Conservation (phyloP, 2,888 invertebrate species). For the Microplitis deprimator region DNA sequence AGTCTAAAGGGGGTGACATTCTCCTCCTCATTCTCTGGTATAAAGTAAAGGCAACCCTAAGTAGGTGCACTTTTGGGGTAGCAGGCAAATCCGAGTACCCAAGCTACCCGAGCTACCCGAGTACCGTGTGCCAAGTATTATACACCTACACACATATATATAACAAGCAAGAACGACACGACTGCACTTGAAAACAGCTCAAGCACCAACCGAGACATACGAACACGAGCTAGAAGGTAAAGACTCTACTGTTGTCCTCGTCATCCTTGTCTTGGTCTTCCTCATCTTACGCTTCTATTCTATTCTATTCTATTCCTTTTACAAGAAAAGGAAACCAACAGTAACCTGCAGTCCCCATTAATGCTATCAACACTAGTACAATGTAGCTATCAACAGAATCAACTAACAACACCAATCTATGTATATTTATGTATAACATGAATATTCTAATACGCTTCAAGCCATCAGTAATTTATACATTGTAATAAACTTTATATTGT, state of each 20-base stretch:
- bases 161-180: background rate
- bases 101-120: background rate
- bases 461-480: conserved; percentile 36
- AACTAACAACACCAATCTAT: too few relatives aligned
- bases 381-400: too few relatives aligned
- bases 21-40: background rate
- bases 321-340: conserved; percentile 16
- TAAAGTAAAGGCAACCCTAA: conserved; percentile 13
- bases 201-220: conserved; percentile 41
- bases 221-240: background rate
- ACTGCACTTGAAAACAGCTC: conserved; percentile 38
- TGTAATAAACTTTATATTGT: conserved; percentile 26
- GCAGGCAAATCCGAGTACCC: conserved; percentile 30
- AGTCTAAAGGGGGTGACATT: background rate
- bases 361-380: background rate
- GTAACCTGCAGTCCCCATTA: background rate
- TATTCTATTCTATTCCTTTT: conserved; percentile 33
- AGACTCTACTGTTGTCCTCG: conserved; percentile 13
- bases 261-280: background rate
- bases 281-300: background rate
- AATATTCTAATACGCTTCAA: conserved; percentile 39
- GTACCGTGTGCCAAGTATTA: background rate
- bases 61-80: conserved; percentile 40
- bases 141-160: background rate
- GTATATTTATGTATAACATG: conserved; percentile 3